Evolutionary conservation across 2,888 invertebrate genomes (phyloP).

Genomic region (Pecten maximus): DNA sequence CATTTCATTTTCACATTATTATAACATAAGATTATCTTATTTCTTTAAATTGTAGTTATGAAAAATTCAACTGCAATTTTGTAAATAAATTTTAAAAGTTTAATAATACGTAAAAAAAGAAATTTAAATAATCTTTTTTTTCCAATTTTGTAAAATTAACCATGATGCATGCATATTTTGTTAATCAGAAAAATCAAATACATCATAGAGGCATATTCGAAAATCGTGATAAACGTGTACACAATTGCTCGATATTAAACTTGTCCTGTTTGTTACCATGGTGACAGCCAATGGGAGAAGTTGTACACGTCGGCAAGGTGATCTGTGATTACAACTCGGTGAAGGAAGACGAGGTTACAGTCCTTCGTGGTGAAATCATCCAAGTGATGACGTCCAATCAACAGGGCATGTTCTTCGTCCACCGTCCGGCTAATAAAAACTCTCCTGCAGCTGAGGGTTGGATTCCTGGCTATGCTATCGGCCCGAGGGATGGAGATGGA

Average conservation of each 20-base stretch:
- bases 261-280: neutral
- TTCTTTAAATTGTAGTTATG: no score
- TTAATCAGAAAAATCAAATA: no score
- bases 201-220: no score
- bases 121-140: no score
- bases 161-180: no score
- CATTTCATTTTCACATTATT: neutral
- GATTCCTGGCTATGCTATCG: conserved; percentile 80
- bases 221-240: no score
- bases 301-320: conserved; percentile 72
- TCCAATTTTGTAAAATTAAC: no score
- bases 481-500: conserved; percentile 73
- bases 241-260: no score
- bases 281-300: conserved; percentile 26
- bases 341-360: conserved; percentile 82
- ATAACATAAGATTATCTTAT: no score
- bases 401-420: conserved; percentile 79
- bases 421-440: conserved; percentile 77
- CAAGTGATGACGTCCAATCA: conserved; percentile 82
- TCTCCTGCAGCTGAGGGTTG: conserved; percentile 82
- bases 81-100: no score
- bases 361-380: conserved; percentile 82
- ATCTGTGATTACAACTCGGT: conserved; percentile 82
- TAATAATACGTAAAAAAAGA: no score
- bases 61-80: no score